Conservation (phyloP, 1,140 invertebrate genomes). For the Drosophila punjabiensis region DNA sequence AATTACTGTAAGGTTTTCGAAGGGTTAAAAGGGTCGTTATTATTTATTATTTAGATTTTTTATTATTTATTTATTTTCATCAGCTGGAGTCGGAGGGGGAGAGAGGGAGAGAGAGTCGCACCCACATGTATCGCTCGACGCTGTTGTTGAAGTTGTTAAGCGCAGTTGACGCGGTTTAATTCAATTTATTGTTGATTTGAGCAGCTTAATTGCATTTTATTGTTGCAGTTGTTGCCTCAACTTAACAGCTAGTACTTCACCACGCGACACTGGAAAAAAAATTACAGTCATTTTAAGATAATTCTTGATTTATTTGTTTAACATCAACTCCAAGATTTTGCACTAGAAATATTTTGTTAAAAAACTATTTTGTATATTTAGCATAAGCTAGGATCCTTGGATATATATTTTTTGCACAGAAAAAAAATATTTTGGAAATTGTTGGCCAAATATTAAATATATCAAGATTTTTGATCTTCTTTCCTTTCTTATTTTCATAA, state of each 20-base stretch:
- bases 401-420: not conserved
- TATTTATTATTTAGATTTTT: not conserved
- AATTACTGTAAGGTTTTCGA: constrained; percentile 9
- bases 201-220: constrained; percentile 76
- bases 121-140: constrained; percentile 31
- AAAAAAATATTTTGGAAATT: not conserved
- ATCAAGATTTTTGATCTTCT: not conserved
- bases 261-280: constrained; percentile 23
- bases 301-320: not conserved
- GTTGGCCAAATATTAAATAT: not conserved
- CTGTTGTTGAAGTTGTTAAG: constrained; percentile 24
- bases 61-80: not conserved
- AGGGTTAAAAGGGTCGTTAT: not conserved
- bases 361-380: not conserved
- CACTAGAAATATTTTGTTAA: not conserved
- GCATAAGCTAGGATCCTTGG: too few relatives aligned
- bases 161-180: constrained; percentile 71
- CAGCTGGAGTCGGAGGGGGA: constrained; percentile 6
- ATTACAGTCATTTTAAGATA: not conserved
- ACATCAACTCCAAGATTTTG: not conserved
- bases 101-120: constrained; percentile 5
- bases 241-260: constrained; percentile 39
- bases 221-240: constrained; percentile 41
- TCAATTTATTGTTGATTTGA: constrained; percentile 76
- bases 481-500: not conserved